Conservation (phyloP, 2,113 vertebrate species). For the Chamaetylas fuelleborni region DNA sequence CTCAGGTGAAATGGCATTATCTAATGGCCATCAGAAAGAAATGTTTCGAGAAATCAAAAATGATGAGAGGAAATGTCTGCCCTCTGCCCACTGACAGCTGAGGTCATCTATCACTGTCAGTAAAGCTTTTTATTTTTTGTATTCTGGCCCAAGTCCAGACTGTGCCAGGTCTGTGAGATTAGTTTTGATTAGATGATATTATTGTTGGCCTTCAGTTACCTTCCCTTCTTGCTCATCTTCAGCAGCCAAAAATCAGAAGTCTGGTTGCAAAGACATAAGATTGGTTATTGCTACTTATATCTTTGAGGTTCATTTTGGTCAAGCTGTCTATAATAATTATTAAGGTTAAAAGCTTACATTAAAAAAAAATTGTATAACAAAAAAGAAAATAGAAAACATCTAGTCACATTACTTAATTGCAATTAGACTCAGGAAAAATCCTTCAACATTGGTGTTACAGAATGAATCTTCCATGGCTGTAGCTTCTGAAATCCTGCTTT, state of each 20-base stretch:
- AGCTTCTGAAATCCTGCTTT: not conserved
- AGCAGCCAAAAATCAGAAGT: not conserved
- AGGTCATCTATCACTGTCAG: conserved; percentile 48
- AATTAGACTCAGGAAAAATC: not conserved
- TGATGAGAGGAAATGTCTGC: conserved; percentile 5
- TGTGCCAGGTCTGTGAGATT: not conserved
- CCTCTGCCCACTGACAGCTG: not conserved
- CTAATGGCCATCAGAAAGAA: conserved; percentile 16
- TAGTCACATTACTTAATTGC: not conserved
- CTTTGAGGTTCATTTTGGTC: not conserved
- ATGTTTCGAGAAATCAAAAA: conserved; percentile 30
- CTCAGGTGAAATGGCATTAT: conserved; percentile 21
- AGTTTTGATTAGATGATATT: conserved; percentile 40
- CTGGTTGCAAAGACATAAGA: not conserved
- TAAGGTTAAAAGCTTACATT: not conserved
- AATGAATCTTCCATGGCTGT: not conserved
- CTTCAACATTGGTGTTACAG: accelerated
- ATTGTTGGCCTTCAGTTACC: not conserved
- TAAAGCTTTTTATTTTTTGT: conserved; percentile 2
- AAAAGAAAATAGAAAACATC: not conserved
- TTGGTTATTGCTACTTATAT: not conserved
- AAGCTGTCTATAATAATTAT: not conserved
- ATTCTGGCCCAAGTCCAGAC: conserved; percentile 38
- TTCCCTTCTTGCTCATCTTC: not conserved
- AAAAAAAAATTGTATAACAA: not conserved